Evolutionary conservation across 2,888 invertebrate species (phyloP).

Genomic region (Ceramica pisi): DNA sequence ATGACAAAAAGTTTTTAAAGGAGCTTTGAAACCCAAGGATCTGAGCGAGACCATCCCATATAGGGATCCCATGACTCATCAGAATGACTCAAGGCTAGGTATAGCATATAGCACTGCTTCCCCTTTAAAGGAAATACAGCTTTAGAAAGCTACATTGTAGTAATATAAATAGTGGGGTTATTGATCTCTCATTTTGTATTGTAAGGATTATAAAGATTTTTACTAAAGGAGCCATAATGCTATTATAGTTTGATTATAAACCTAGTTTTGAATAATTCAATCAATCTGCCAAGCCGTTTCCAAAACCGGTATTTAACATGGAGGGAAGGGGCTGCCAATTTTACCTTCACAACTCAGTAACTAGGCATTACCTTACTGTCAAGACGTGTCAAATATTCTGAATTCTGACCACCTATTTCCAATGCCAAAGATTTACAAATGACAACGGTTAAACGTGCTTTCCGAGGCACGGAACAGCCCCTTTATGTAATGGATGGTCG

Average conservation of each 20-base stretch:
- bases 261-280: no score
- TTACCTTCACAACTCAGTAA: not conserved
- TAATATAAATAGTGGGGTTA: not conserved
- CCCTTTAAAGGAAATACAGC: slow-evolving; percentile 7
- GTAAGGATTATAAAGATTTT: no score
- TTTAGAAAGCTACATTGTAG: slow-evolving; percentile 12
- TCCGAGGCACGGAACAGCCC: not conserved
- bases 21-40: not conserved
- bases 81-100: slow-evolving; percentile 12
- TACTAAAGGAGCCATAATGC: no score
- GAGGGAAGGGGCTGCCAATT: no score
- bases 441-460: not conserved
- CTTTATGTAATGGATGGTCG: no score
- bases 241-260: no score
- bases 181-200: not conserved
- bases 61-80: not conserved
- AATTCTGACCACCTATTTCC: not conserved
- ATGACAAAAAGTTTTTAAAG: not conserved
- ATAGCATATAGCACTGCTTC: not conserved
- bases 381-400: not conserved
- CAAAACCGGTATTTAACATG: no score
- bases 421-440: not conserved
- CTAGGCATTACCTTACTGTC: no score
- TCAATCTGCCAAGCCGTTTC: no score
- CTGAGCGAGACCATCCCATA: not conserved